phyloP scores from a whole-genome alignment of 2,888 invertebrate species.

The Blastobasis lacticolella region DNA sequence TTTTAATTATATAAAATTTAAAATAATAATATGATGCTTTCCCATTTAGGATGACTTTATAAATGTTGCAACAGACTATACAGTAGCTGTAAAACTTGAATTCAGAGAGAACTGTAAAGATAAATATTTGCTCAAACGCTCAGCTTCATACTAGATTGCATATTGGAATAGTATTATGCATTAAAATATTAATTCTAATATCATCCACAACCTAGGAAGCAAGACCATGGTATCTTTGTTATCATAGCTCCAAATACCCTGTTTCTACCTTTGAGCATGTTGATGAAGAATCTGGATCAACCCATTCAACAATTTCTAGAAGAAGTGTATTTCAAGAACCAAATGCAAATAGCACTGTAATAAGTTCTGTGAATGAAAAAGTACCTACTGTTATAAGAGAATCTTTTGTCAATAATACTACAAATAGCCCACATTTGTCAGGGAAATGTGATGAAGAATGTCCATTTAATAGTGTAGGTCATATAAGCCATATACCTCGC shows the following conservation, averaged over 20 bases:
- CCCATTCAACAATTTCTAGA: no score
- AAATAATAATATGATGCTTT: constrained; percentile 2
- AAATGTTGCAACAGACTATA: constrained; percentile 39
- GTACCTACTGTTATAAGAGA: constrained; percentile 8
- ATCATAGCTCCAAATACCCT: constrained; percentile 58
- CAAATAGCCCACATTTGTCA: not conserved
- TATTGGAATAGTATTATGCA: constrained; percentile 3
- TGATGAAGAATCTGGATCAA: constrained; percentile 31
- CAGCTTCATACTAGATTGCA: constrained; percentile 32
- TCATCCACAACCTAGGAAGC: constrained; percentile 49
- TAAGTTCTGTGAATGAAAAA: constrained; percentile 11
- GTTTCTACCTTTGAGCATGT: constrained; percentile 50
- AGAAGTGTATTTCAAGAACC: constrained; percentile 13
- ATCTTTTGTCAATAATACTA: no score
- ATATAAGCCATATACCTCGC: constrained; percentile 56
- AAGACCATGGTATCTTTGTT: constrained; percentile 61
- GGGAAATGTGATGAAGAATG: constrained; percentile 8
- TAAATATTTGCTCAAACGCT: constrained; percentile 28
- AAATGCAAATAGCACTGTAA: constrained; percentile 38
- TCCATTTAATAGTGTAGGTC: constrained; percentile 40
- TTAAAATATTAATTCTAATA: constrained; percentile 31
- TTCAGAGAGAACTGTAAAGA: constrained; percentile 47
- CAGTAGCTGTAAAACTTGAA: constrained; percentile 47
- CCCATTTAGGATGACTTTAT: constrained; percentile 41
- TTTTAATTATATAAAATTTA: not conserved